Percentiles rank a stretch among this genome's conserved stretches.
Conservation (phyloP, 2,888 invertebrate species). For the Diogma glabrata region DNA sequence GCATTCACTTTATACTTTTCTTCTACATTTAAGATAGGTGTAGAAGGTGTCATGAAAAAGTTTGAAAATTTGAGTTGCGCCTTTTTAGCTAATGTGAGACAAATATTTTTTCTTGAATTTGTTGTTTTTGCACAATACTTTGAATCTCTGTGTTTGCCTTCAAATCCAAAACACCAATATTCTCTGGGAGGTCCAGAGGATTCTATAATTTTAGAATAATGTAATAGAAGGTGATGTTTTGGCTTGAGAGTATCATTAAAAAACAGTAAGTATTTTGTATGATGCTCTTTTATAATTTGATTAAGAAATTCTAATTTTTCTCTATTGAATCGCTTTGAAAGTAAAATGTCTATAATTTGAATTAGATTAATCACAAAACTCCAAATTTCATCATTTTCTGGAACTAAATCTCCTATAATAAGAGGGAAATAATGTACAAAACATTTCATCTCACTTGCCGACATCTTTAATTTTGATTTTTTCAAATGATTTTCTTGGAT, state of each 20-base stretch:
- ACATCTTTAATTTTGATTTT: conserved; percentile 17
- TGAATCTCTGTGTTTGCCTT: not conserved
- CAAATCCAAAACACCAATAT: not conserved
- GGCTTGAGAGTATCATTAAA: conserved; percentile 3
- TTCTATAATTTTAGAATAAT: conserved; percentile 4
- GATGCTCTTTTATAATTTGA: conserved; percentile 2
- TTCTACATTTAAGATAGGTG: not conserved
- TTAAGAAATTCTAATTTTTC: not conserved
- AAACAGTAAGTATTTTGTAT: not conserved
- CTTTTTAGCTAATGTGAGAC: not conserved
- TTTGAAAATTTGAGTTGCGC: conserved; percentile 1
- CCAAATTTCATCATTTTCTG: conserved; percentile 16
- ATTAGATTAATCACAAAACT: conserved; percentile 11
- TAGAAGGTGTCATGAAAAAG: conserved; percentile 2
- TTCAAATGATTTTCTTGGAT: conserved; percentile 14
- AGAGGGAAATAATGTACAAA: conserved; percentile 17
- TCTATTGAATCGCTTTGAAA: not conserved
- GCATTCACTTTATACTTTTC: conserved; percentile 1
- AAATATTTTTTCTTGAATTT: not conserved
- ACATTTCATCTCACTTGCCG: conserved; percentile 17
- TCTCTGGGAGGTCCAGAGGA: not conserved
- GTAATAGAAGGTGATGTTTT: conserved; percentile 3
- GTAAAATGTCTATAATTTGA: conserved; percentile 6
- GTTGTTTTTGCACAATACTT: not conserved
- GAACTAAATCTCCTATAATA: conserved; percentile 20